phyloP scores from a whole-genome alignment of 2,888 invertebrate species.

The Drosophila setosimentum region DNA sequence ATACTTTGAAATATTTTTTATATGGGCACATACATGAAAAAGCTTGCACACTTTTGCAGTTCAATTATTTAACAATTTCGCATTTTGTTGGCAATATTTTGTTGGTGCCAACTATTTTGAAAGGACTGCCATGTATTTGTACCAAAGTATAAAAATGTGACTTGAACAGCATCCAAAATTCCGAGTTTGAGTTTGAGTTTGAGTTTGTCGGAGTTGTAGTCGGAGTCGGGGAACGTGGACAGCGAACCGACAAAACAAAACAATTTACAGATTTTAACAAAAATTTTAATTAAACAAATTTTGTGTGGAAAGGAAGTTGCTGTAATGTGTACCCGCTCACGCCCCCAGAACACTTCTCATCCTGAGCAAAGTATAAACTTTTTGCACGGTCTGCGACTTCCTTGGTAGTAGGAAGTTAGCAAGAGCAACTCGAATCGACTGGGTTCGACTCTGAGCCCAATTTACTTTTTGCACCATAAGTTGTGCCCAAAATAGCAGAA shows the following conservation, averaged over 20 bases:
- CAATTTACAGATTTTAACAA: constrained; percentile 80
- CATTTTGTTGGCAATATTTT: constrained; percentile 58
- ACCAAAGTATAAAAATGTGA: constrained; percentile 10
- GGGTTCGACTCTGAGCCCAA: constrained; percentile 29
- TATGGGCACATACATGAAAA: not conserved
- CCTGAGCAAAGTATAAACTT: constrained; percentile 47
- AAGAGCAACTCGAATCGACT: constrained; percentile 54
- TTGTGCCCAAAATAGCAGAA: constrained; percentile 77
- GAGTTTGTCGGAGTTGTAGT: constrained; percentile 1
- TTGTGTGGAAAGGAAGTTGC: constrained; percentile 75
- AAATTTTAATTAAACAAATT: constrained; percentile 81
- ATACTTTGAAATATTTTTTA: not conserved
- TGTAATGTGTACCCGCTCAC: constrained; percentile 37
- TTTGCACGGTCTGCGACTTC: constrained; percentile 76
- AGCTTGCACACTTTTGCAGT: constrained; percentile 17
- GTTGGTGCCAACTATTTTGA: constrained; percentile 67
- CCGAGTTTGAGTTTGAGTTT: not conserved
- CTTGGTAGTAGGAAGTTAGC: constrained; percentile 73
- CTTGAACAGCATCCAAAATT: constrained; percentile 20
- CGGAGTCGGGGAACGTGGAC: constrained; percentile 15
- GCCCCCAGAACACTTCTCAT: not conserved
- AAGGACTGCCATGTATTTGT: not conserved
- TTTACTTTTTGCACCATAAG: constrained; percentile 79
- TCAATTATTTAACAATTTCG: constrained; percentile 63
- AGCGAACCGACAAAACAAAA: constrained; percentile 60